A percentile compares a stretch with the other conserved stretches of the same genome.
Conservation (phyloP, 1,140 invertebrate genomes). For the Cydia fagiglandana region DNA sequence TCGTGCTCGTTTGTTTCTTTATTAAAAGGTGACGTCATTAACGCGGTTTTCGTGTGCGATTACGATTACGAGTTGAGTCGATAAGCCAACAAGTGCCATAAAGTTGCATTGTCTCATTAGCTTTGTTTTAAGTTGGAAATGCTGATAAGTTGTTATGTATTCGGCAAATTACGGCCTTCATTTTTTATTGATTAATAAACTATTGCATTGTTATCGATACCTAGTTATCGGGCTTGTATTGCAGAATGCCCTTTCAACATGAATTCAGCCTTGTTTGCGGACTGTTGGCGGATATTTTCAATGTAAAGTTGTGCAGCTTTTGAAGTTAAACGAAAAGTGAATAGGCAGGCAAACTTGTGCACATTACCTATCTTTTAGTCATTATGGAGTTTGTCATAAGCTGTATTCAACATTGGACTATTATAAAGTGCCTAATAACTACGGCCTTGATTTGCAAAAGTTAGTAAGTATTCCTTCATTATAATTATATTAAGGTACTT, state of each 20-base stretch:
- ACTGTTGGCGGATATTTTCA: conserved; percentile 10
- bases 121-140: conserved; percentile 30
- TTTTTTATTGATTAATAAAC: conserved; percentile 50
- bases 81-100: conserved; percentile 22
- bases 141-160: conserved; percentile 32
- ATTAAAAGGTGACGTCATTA: conserved; percentile 75
- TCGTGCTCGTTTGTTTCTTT: conserved; percentile 65
- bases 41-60: conserved; percentile 46
- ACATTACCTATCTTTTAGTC: neutral
- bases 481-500: neutral
- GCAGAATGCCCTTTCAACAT: conserved; percentile 23
- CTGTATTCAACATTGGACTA: conserved; percentile 17
- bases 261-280: conserved; percentile 19
- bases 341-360: conserved; percentile 5
- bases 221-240: neutral
- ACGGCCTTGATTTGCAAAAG: neutral
- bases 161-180: conserved; percentile 46
- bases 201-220: conserved; percentile 40
- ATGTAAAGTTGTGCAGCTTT: conserved; percentile 16
- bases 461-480: conserved; percentile 10
- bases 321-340: conserved; percentile 25
- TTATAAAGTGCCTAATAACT: neutral
- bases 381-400: conserved; percentile 24
- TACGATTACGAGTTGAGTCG: conserved; percentile 16
- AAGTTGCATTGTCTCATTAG: conserved; percentile 69